Evolutionary conservation across 2,113 vertebrate species (phyloP).

Genomic region (Actenoides lindsayi): DNA sequence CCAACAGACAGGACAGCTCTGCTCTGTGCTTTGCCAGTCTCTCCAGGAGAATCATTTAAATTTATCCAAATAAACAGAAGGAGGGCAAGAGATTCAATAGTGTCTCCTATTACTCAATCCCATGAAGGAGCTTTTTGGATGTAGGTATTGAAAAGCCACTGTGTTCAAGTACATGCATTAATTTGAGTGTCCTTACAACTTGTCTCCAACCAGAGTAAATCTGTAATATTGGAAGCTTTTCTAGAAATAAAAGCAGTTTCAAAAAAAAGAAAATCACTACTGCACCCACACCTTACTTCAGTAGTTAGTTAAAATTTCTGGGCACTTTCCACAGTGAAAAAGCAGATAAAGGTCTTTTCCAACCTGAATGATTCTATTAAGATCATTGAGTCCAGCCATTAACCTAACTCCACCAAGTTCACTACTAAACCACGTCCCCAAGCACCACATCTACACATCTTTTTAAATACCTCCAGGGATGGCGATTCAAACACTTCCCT

Average conservation of each 20-base stretch:
- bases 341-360: too few species aligned
- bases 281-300: not conserved
- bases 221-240: not conserved
- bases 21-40: not conserved
- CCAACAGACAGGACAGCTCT: not conserved
- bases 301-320: not conserved
- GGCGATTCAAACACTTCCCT: too few species aligned
- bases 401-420: too few species aligned
- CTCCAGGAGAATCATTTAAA: not conserved
- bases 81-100: not conserved
- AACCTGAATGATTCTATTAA: too few species aligned
- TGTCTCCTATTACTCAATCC: not conserved
- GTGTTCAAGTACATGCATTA: not conserved
- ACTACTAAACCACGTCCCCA: too few species aligned
- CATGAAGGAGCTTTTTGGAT: not conserved
- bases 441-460: too few species aligned
- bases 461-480: too few species aligned
- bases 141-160: too few species aligned
- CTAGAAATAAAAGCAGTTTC: not conserved
- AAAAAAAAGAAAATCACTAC: not conserved
- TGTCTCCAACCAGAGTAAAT: not conserved
- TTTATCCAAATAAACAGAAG: not conserved
- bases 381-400: too few species aligned
- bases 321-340: not conserved
- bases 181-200: not conserved